Conservation (phyloP, 1,140 invertebrate genomes). For the Lasioglossum baleicum region DNA sequence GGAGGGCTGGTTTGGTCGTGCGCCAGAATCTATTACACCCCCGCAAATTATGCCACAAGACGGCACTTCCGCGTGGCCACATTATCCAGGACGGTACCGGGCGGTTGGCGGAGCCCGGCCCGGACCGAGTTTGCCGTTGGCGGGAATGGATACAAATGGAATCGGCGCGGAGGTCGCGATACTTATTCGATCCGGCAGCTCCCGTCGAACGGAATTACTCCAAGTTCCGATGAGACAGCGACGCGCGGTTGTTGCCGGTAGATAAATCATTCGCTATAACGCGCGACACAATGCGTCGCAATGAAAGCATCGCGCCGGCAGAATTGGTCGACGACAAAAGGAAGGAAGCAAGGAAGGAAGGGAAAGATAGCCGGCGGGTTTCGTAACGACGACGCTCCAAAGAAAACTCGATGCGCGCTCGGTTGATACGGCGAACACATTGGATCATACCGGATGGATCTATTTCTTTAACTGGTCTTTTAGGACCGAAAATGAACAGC, state of each 20-base stretch:
- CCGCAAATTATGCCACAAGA: slow-evolving; percentile 36
- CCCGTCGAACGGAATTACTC: slow-evolving; percentile 68
- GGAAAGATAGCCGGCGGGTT: slow-evolving; percentile 19
- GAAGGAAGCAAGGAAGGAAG: slow-evolving; percentile 13
- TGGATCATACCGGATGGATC: background rate
- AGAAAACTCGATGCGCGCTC: slow-evolving; percentile 18
- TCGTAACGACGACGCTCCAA: slow-evolving; percentile 1
- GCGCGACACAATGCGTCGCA: slow-evolving; percentile 34
- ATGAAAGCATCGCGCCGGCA: slow-evolving; percentile 32
- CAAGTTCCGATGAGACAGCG: slow-evolving; percentile 55
- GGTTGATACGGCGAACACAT: background rate
- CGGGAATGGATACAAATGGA: slow-evolving; percentile 54
- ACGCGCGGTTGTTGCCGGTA: slow-evolving; percentile 38
- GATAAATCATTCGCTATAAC: slow-evolving; percentile 71
- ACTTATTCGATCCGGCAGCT: slow-evolving; percentile 59
- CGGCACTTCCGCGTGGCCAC: slow-evolving; percentile 16
- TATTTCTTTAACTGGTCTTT: background rate
- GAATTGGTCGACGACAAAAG: slow-evolving; percentile 5
- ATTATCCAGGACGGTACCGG: slow-evolving; percentile 17
- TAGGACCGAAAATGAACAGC: too few relatives aligned
- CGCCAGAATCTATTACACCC: slow-evolving; percentile 36
- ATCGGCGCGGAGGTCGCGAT: slow-evolving; percentile 39
- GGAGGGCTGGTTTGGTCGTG: background rate
- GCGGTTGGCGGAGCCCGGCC: background rate
- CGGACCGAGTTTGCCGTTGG: background rate